phyloP scores from a whole-genome alignment of 2,797 vertebrate genomes.

The Trachops cirrhosus region DNA sequence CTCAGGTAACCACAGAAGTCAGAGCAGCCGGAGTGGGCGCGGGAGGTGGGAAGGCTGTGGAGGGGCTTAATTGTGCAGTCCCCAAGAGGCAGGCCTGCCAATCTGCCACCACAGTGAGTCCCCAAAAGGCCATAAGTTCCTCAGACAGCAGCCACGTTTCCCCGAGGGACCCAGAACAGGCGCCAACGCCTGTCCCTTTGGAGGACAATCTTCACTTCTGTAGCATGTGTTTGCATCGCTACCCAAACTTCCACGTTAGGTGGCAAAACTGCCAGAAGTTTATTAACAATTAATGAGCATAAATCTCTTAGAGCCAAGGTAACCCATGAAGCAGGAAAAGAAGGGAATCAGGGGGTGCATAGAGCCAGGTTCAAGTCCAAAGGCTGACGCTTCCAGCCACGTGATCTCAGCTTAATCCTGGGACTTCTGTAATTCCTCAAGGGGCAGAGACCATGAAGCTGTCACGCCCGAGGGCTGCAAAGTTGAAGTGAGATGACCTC shows the following conservation, averaged over 20 bases:
- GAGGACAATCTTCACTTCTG: not conserved
- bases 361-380: not conserved
- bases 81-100: fast-evolving
- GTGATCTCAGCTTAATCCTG: not conserved
- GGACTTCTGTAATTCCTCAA: not conserved
- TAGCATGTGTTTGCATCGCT: not conserved
- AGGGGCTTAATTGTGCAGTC: not conserved
- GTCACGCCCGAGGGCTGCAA: not conserved
- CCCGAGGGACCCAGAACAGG: not conserved
- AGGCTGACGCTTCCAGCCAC: not conserved
- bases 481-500: fast-evolving
- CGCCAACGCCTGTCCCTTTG: not conserved
- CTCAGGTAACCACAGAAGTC: not conserved
- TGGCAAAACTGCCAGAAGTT: not conserved
- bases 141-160: not conserved
- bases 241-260: not conserved
- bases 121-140: not conserved
- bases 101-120: fast-evolving
- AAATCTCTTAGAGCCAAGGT: not conserved
- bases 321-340: not conserved
- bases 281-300: not conserved
- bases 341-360: not conserved
- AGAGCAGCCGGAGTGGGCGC: not conserved
- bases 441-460: not conserved
- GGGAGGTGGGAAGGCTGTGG: not conserved